Percentiles rank a stretch among this genome's conserved stretches.
Conservation (phyloP, 2,888 invertebrate genomes). For the Rhimphoctona megacephalus region DNA sequence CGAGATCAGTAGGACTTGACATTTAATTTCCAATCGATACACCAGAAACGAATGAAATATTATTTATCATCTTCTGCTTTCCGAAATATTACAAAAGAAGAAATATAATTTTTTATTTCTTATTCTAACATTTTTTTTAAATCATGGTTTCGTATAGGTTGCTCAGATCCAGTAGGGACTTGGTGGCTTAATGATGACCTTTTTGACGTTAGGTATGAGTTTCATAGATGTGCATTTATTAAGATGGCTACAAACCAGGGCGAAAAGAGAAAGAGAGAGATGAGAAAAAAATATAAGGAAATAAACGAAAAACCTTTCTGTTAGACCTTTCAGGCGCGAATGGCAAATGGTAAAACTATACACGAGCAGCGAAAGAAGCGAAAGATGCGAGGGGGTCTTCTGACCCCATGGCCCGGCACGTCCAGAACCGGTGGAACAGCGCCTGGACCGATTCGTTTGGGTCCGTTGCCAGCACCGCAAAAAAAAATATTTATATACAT, state of each 20-base stretch:
- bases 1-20: neutral
- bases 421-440: conserved; percentile 80
- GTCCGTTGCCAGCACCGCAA: conserved; percentile 24
- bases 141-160: neutral
- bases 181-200: neutral
- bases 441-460: conserved; percentile 53
- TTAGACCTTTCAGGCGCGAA: conserved; percentile 64
- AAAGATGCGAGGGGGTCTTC: conserved; percentile 76
- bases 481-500: conserved; percentile 25
- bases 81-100: neutral
- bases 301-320: conserved; percentile 19
- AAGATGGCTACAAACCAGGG: neutral
- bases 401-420: conserved; percentile 84
- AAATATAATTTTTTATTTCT: neutral
- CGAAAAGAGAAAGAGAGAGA: neutral
- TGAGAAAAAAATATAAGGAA: conserved; percentile 2
- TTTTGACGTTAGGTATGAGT: neutral
- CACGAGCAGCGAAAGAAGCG: conserved; percentile 55
- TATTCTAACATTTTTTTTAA: neutral
- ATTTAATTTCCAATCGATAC: neutral
- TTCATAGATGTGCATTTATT: neutral
- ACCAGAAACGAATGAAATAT: neutral
- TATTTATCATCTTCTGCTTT: neutral
- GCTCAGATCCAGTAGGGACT: neutral
- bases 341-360: conserved; percentile 56